These are phyloP conservation scores for Lepus timidus DNA, from an alignment of 2,113 vertebrate species.

Conservation along the genomic window DNA sequence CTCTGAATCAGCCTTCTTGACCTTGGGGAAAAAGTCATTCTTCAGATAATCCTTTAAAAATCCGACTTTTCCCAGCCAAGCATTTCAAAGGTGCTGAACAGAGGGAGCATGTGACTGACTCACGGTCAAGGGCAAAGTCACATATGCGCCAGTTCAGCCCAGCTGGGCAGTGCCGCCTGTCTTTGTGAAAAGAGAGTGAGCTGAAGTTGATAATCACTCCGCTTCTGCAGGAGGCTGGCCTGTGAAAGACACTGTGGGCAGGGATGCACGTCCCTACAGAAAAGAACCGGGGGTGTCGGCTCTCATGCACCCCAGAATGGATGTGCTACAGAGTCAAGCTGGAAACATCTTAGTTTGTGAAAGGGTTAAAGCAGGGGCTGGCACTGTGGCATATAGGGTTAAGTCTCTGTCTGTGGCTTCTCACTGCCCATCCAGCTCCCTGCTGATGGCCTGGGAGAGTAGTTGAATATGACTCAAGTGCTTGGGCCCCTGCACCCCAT, in stretches of 20 bases:
- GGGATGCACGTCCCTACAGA: background rate
- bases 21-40: constrained; percentile 45
- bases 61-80: background rate
- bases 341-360: background rate
- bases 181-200: background rate
- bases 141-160: rapidly evolving
- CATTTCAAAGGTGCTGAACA: background rate
- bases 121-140: background rate
- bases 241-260: background rate
- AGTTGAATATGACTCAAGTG: too few relatives aligned
- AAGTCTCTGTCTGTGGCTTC: too few relatives aligned
- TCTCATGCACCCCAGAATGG: background rate
- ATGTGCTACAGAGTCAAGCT: background rate
- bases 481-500: too few relatives aligned
- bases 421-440: too few relatives aligned
- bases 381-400: too few relatives aligned
- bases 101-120: background rate
- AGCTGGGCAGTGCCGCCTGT: rapidly evolving
- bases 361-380: background rate
- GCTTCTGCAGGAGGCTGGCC: background rate
- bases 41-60: constrained; percentile 42
- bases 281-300: background rate
- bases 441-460: too few relatives aligned
- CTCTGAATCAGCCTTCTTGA: constrained; percentile 55
- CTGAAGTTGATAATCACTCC: background rate